Evolutionary conservation across 2,113 vertebrate species (phyloP).

Genomic region (Sorex fumeus): DNA sequence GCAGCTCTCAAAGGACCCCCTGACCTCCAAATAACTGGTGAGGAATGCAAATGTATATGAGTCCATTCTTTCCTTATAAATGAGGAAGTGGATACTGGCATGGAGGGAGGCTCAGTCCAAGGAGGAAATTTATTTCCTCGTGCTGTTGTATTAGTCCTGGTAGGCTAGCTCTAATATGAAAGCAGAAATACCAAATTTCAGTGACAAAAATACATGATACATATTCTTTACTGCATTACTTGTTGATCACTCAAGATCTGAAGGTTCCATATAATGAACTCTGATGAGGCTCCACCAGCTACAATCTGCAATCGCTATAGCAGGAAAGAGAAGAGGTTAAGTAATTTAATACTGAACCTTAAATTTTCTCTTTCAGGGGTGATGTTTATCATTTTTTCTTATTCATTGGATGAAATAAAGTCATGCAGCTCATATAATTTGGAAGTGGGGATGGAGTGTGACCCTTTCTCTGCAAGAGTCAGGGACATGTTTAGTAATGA

Average conservation of each 20-base stretch:
- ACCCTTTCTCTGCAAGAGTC: background rate
- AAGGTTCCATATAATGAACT: background rate
- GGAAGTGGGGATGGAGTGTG: too few species aligned
- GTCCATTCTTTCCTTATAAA: background rate
- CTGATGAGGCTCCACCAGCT: background rate
- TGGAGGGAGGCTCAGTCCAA: background rate
- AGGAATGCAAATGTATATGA: background rate
- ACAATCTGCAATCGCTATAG: background rate
- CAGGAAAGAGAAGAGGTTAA: background rate
- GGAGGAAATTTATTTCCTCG: background rate
- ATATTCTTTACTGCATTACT: background rate
- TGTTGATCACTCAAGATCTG: background rate
- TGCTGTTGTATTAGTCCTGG: background rate
- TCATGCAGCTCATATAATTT: background rate
- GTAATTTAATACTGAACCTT: background rate
- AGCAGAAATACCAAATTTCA: background rate
- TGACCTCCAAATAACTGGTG: background rate
- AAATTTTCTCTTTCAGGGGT: background rate
- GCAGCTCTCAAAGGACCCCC: background rate
- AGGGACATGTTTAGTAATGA: background rate
- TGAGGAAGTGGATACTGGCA: background rate
- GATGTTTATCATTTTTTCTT: background rate
- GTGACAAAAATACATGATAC: background rate
- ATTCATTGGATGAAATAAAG: background rate
- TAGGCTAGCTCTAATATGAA: background rate